These are phyloP conservation scores for Indri indri DNA, from an alignment of 2,113 vertebrate species.

Conservation along the genomic window DNA sequence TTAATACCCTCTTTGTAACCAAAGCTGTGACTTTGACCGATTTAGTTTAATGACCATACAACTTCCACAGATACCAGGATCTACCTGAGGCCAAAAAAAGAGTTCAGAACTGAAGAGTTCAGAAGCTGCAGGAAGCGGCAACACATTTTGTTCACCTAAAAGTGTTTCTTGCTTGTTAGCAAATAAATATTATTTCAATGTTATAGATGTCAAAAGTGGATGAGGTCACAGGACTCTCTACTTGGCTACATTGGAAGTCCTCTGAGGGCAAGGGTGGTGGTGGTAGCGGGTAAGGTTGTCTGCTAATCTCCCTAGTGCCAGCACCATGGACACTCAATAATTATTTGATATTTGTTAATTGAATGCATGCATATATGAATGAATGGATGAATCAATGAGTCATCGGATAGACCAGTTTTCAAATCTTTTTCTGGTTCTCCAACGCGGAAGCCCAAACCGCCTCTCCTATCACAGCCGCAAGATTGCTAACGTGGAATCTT, in stretches of 20 bases:
- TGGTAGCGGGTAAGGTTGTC: not conserved
- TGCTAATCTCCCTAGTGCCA: not conserved
- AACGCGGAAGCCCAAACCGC: not conserved
- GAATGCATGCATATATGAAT: not conserved
- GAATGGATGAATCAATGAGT: not conserved
- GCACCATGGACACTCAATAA: not conserved
- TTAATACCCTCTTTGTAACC: conserved; percentile 36
- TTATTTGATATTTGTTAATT: not conserved
- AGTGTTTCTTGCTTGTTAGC: not conserved
- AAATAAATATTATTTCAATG: not conserved
- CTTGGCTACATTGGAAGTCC: not conserved
- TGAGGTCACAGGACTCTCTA: not conserved
- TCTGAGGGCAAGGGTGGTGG: not conserved
- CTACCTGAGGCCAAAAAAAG: conserved; percentile 20
- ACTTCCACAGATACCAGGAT: not conserved
- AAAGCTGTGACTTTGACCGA: conserved; percentile 41
- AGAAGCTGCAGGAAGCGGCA: not conserved
- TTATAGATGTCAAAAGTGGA: not conserved
- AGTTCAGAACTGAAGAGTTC: not conserved
- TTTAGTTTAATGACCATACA: conserved; percentile 25
- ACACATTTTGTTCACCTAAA: not conserved
- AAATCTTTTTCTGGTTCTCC: not conserved
- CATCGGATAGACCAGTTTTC: not conserved
- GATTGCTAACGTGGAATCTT: conserved; percentile 20
- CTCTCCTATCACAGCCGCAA: not conserved